phyloP scores from a whole-genome alignment of 1,140 invertebrate species.

The Drosophila pseudoobscura region DNA sequence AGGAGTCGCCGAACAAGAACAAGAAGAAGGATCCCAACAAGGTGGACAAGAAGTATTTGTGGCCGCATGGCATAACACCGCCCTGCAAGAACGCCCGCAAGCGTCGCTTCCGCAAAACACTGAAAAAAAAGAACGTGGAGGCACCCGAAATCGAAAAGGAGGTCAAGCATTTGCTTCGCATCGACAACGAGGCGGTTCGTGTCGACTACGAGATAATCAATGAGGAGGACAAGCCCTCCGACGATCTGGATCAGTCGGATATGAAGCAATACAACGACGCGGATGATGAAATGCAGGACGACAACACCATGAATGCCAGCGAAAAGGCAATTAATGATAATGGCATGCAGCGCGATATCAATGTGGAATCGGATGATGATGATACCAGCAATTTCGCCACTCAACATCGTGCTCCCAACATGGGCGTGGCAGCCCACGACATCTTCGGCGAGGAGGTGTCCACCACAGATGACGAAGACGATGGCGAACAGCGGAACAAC shows the following conservation, averaged over 20 bases:
- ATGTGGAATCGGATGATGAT: conserved; percentile 80
- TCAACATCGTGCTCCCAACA: conserved; percentile 60
- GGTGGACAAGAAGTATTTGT: conserved; percentile 97
- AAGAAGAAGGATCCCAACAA: conserved; percentile 96
- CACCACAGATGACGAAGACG: conserved; percentile 91
- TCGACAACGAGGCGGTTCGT: conserved; percentile 95
- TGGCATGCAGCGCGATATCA: conserved; percentile 72
- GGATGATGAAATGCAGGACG: conserved; percentile 83
- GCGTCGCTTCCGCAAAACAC: conserved; percentile 95
- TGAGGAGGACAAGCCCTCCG: conserved; percentile 89
- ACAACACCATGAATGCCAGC: conserved; percentile 55
- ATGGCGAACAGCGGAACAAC: conserved; percentile 84
- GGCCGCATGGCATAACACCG: conserved; percentile 96
- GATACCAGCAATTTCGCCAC: conserved; percentile 71
- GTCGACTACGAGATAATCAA: conserved; percentile 97
- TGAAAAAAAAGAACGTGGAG: conserved; percentile 98
- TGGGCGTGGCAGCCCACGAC: conserved; percentile 88
- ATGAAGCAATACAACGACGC: conserved; percentile 85
- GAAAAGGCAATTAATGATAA: conserved; percentile 64
- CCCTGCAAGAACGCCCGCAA: conserved; percentile 97
- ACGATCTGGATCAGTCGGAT: conserved; percentile 78
- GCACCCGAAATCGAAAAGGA: conserved; percentile 99
- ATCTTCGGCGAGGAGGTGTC: conserved; percentile 95
- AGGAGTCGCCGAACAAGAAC: conserved; percentile 92
- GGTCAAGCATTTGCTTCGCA: conserved; percentile 93